Evolutionary conservation across 2,113 vertebrate species (phyloP).

Genomic region (Lutjanus erythropterus): DNA sequence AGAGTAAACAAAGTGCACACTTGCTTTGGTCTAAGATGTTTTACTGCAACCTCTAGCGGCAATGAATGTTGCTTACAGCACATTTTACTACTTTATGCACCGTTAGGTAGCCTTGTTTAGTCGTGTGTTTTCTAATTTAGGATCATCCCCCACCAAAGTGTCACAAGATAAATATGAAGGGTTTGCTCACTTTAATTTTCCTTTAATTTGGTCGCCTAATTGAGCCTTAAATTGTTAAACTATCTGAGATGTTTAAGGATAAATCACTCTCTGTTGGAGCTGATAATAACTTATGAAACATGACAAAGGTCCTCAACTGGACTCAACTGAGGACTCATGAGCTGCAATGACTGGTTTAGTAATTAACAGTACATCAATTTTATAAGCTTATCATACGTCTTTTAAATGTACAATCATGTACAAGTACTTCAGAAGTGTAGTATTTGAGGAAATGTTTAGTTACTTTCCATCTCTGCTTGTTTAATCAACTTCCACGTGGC

Average conservation of each 20-base stretch:
- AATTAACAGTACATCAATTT: neutral
- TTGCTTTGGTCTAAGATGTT: too few relatives aligned
- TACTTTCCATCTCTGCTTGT: neutral
- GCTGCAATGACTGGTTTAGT: neutral
- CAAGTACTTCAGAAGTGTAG: neutral
- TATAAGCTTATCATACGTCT: neutral
- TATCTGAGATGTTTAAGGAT: neutral
- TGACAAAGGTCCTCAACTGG: neutral
- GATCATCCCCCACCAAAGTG: neutral
- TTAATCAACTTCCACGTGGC: neutral
- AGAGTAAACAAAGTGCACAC: too few relatives aligned
- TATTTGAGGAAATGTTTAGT: neutral
- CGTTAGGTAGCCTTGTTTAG: too few relatives aligned
- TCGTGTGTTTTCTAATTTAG: neutral
- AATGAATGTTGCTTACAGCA: too few relatives aligned
- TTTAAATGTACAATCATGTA: neutral
- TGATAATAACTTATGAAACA: neutral
- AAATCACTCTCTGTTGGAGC: neutral
- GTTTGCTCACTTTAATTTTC: neutral
- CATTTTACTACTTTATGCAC: neutral
- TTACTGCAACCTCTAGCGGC: too few relatives aligned
- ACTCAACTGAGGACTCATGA: neutral
- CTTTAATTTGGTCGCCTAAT: neutral
- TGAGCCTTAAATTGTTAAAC: neutral
- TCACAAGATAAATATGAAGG: neutral